These are phyloP conservation scores for Drosophila eohydei DNA, from an alignment of 2,888 invertebrate genomes.

Conservation along the genomic window DNA sequence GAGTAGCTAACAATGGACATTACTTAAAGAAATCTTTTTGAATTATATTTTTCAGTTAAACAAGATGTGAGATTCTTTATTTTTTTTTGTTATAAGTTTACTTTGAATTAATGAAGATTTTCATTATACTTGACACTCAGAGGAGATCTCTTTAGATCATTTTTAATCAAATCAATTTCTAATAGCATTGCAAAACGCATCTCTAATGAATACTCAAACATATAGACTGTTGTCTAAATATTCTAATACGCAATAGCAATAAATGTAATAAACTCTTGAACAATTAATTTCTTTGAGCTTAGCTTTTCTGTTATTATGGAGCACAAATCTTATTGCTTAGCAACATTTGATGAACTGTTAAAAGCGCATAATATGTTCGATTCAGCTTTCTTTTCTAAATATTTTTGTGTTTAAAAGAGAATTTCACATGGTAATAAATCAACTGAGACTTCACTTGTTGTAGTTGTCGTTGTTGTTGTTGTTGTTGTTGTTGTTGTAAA, in stretches of 20 bases:
- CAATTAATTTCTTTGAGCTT: background rate
- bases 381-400: slow-evolving; percentile 32
- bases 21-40: background rate
- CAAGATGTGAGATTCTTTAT: too few relatives aligned
- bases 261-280: background rate
- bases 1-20: background rate
- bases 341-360: background rate
- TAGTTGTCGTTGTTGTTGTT: slow-evolving; percentile 18
- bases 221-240: background rate
- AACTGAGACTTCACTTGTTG: slow-evolving; percentile 28
- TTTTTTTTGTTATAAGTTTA: too few relatives aligned
- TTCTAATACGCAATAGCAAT: background rate
- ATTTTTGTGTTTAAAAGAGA: slow-evolving; percentile 24
- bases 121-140: too few relatives aligned
- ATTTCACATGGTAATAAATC: slow-evolving; percentile 53
- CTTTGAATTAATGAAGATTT: too few relatives aligned
- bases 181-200: too few relatives aligned
- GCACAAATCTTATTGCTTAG: slow-evolving; percentile 3
- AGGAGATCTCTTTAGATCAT: too few relatives aligned
- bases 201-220: too few relatives aligned
- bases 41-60: background rate
- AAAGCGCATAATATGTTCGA: background rate
- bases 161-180: too few relatives aligned
- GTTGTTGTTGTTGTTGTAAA: slow-evolving; percentile 24
- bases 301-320: background rate